Conservation (phyloP, 2,797 vertebrate species). For the Tinamus major region DNA sequence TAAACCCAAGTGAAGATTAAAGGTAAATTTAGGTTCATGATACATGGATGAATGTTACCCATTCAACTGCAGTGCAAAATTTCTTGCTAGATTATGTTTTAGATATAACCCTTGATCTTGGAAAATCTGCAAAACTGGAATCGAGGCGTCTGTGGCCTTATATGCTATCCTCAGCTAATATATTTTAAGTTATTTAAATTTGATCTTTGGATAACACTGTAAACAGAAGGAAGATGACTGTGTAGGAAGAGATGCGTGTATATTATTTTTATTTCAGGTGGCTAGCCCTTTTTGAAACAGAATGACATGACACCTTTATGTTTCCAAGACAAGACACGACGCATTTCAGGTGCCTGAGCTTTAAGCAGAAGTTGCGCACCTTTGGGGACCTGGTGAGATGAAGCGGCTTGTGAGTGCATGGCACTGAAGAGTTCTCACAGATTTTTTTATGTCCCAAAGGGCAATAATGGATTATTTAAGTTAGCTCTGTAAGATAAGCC, state of each 20-base stretch:
- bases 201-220: neutral
- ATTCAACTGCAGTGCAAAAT: neutral
- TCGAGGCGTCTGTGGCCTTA: neutral
- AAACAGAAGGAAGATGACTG: neutral
- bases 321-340: neutral
- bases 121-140: neutral
- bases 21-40: neutral
- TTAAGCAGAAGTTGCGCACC: neutral
- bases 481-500: neutral
- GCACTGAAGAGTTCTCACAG: neutral
- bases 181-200: neutral
- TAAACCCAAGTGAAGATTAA: neutral
- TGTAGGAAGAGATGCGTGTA: rapidly evolving
- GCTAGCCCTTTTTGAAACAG: neutral
- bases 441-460: neutral
- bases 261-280: neutral
- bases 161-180: neutral
- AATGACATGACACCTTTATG: rapidly evolving
- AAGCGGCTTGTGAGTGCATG: neutral
- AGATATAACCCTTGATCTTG: neutral
- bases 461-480: neutral
- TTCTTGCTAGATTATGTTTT: neutral
- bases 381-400: rapidly evolving
- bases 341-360: neutral
- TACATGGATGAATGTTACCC: neutral